These are phyloP conservation scores for Bombus superbus DNA, from an alignment of 1,140 invertebrate genomes.

Conservation along the genomic window DNA sequence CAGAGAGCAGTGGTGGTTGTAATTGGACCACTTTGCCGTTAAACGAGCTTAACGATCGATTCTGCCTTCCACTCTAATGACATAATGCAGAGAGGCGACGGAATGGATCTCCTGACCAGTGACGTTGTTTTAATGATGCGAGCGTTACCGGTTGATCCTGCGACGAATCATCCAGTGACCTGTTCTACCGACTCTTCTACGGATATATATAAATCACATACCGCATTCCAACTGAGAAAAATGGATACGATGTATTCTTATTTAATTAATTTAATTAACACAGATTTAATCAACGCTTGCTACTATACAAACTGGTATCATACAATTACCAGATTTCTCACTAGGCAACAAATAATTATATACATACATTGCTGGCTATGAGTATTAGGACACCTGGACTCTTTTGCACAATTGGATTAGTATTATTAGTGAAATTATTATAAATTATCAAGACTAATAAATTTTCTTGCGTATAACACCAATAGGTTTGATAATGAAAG, in stretches of 20 bases:
- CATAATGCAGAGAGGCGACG: constrained; percentile 33
- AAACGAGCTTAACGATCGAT: constrained; percentile 70
- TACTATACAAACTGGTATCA: background rate
- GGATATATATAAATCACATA: background rate
- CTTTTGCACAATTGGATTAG: background rate
- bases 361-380: background rate
- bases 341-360: background rate
- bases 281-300: background rate
- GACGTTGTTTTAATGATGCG: constrained; percentile 41
- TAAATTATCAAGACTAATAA: no score
- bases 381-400: background rate
- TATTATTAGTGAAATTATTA: no score
- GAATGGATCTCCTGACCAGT: constrained; percentile 30
- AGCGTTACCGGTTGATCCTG: constrained; percentile 3
- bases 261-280: no score
- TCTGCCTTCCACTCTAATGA: constrained; percentile 55
- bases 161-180: background rate
- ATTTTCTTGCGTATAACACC: no score
- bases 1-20: constrained; percentile 30
- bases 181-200: background rate
- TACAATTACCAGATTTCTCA: background rate
- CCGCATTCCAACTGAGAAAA: background rate
- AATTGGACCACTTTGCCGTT: constrained; percentile 68
- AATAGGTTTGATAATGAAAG: no score
- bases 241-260: background rate